phyloP scores from a whole-genome alignment of 2,888 invertebrate species.

The Pegoplata infirma region DNA sequence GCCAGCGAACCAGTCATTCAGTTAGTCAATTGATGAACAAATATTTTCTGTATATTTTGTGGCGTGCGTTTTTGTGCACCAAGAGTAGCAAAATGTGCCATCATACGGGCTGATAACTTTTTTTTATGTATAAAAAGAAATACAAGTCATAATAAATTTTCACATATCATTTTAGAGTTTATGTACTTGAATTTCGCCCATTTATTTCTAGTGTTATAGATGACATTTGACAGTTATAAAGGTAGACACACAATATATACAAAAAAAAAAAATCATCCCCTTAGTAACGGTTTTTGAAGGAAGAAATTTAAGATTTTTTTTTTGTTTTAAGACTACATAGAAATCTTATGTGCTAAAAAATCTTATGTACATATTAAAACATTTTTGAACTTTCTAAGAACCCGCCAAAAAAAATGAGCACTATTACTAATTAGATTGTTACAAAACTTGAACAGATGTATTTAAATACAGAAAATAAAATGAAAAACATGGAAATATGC shows the following conservation, averaged over 20 bases:
- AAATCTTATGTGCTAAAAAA: no score
- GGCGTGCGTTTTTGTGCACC: not conserved
- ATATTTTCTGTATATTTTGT: slow-evolving; percentile 10
- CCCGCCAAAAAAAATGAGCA: no score
- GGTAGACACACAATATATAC: not conserved
- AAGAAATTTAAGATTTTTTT: not conserved
- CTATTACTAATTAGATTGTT: no score
- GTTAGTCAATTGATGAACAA: slow-evolving; percentile 18
- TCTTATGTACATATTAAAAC: no score
- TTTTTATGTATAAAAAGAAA: not conserved
- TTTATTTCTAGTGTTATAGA: not conserved
- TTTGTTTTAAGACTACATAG: no score
- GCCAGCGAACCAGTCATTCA: no score
- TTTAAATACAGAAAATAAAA: no score
- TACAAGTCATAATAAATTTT: not conserved
- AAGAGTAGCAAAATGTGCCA: not conserved
- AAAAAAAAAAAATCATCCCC: not conserved
- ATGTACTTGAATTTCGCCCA: not conserved
- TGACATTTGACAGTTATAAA: slow-evolving; percentile 25
- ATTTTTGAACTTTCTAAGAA: no score
- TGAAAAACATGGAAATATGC: no score
- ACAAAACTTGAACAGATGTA: no score
- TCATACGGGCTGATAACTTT: slow-evolving; percentile 30
- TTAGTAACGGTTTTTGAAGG: not conserved
- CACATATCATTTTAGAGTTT: not conserved